phyloP scores from a whole-genome alignment of 2,113 vertebrate species.

The Rhombomys opimus region DNA sequence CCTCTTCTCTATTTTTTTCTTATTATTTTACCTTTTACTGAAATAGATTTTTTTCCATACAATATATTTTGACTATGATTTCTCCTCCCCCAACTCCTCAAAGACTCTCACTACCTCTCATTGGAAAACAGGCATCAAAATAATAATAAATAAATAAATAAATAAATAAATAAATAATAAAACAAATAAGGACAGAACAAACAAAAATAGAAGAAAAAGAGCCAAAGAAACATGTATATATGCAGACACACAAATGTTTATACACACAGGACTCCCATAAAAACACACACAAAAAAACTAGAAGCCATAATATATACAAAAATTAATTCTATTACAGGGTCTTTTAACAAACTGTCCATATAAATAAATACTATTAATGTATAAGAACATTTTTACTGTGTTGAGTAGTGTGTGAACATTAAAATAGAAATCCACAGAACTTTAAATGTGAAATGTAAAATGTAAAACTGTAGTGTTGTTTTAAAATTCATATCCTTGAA shows the following conservation, averaged over 20 bases:
- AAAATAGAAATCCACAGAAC: constrained; percentile 33
- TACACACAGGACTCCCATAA: neutral
- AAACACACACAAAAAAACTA: neutral
- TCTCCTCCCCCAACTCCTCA: neutral
- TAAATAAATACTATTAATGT: constrained; percentile 53
- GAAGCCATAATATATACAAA: neutral
- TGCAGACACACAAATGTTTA: neutral
- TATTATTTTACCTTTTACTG: neutral
- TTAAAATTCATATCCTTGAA: constrained; percentile 43
- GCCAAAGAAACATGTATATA: neutral
- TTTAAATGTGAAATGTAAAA: constrained; percentile 46
- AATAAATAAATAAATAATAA: neutral
- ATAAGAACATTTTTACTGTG: constrained; percentile 34
- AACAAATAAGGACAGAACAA: neutral
- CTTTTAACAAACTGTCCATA: neutral
- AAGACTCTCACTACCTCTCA: neutral
- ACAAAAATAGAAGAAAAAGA: neutral
- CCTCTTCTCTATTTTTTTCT: neutral
- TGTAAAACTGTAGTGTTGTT: constrained; percentile 22
- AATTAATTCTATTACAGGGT: neutral
- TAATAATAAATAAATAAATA: neutral
- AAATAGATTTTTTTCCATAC: neutral
- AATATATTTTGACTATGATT: neutral
- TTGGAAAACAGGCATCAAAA: neutral
- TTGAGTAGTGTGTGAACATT: constrained; percentile 25